Conservation (phyloP, 2,113 vertebrate genomes). For the Apeltes quadracus region DNA sequence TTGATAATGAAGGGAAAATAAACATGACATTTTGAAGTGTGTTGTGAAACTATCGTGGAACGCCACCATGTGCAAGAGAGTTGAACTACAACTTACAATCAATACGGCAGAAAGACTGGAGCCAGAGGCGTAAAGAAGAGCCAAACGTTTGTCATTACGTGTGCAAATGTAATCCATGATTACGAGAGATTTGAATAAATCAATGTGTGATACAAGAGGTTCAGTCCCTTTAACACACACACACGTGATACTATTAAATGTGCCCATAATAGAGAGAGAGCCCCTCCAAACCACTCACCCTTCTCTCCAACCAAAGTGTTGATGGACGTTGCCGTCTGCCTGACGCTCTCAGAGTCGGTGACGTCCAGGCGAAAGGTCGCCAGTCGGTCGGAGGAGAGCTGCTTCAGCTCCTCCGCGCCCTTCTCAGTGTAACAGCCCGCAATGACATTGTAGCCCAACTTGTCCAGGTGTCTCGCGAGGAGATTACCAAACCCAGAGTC, state of each 20-base stretch:
- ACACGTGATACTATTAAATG: background rate
- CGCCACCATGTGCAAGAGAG: background rate
- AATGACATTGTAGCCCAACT: conserved; percentile 79
- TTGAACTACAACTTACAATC: background rate
- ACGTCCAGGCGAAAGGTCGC: conserved; percentile 84
- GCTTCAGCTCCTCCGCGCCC: conserved; percentile 75
- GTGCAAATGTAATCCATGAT: background rate
- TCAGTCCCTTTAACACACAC: no score
- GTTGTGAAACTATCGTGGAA: background rate
- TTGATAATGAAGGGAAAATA: background rate
- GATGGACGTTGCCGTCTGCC: conserved; percentile 74
- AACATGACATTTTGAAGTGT: background rate
- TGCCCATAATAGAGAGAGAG: background rate
- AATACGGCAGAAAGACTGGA: background rate
- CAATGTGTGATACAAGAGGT: no score
- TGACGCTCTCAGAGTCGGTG: conserved; percentile 77
- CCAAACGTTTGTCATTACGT: background rate
- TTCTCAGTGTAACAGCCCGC: conserved; percentile 81
- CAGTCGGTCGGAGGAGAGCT: conserved; percentile 70
- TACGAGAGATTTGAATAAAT: background rate
- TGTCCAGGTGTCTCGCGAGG: conserved; percentile 80
- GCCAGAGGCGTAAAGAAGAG: background rate
- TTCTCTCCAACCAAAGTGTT: conserved; percentile 78
- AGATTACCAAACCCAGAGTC: conserved; percentile 79
- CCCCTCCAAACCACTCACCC: conserved; percentile 70